Evolutionary conservation across 2,888 invertebrate genomes (phyloP), one percentile per base, ranked within the genome.

Genomic region (Cryptus armator): DNA sequence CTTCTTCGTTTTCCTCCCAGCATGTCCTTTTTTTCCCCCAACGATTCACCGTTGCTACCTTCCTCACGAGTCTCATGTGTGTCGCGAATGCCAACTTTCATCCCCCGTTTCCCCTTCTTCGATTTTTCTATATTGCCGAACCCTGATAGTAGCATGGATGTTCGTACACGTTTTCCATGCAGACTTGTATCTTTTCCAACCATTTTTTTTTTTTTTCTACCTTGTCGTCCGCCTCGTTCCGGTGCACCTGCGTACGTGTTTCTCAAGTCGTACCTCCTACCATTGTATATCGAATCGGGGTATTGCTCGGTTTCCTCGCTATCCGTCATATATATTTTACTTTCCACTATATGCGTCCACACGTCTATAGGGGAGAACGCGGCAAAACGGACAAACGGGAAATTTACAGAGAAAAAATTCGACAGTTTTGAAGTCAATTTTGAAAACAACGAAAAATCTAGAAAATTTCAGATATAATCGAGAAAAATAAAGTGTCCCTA

Each of bases 61-160:
- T 64, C 62, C 59, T 62, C 70, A 46, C 29, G 67, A 62, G 16
- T 48, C 64, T 32, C 75, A 68, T 79, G 70, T 79, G 82, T 51
- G 77, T 75, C 48, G 32, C 59, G 82, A 79, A 66, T 82, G 79
- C 85, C 82, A 82, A 82, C 79, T 85, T 79, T 79, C 67, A 81
- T 46, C 32, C 72, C 74, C 68, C 71, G 56, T 29, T 46, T 14
- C 37, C 32, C 9, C 44, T 70, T 66, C 70, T 79, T 82, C 82
- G 79, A 85, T 83, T 82, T 82, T 75, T 46, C 79, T 77, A 51
- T 68, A 72, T 82, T 29, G 59, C 16, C 59, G 12, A 10, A 4
- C 64, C 84, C 74, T 24, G 44, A 62, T 43, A 16, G 32, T 44
- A 12, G 3, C 29, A 37, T 19, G 9, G 48, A 12, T 67, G n/a